Evolutionary conservation across 2,113 vertebrate species (phyloP).

Genomic region (Sisor rabdophorus): DNA sequence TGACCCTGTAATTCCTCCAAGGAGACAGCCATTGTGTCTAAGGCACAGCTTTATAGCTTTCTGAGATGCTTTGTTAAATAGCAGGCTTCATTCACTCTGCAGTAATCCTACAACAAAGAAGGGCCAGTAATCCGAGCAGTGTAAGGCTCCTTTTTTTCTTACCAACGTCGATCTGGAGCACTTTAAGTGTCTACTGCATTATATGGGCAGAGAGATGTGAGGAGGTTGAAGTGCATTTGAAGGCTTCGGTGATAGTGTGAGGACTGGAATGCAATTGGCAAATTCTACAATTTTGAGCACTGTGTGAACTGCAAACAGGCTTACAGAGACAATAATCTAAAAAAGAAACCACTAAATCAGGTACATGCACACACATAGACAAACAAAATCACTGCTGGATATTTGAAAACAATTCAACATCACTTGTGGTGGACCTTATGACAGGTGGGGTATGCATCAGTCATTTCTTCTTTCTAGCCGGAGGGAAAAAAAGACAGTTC

Average conservation of each 20-base stretch:
- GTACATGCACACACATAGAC: not conserved
- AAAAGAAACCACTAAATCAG: not conserved
- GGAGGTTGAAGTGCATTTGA: constrained; percentile 22
- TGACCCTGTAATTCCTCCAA: constrained; percentile 29
- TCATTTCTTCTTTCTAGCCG: constrained; percentile 57
- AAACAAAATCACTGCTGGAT: not conserved
- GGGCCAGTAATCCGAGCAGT: constrained; percentile 63
- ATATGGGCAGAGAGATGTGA: constrained; percentile 62
- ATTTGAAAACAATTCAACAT: not conserved
- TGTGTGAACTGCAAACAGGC: not conserved
- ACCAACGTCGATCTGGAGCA: constrained; percentile 59
- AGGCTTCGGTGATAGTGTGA: constrained; percentile 7
- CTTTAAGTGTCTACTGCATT: constrained; percentile 47
- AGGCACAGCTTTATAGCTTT: constrained; percentile 55
- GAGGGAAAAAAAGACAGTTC: constrained; percentile 51
- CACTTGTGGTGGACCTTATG: constrained; percentile 3
- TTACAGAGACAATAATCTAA: not conserved
- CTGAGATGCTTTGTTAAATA: constrained; percentile 60
- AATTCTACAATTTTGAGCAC: not conserved
- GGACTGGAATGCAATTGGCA: constrained; percentile 9
- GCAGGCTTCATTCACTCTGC: constrained; percentile 61
- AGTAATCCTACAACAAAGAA: constrained; percentile 71
- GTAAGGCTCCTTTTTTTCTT: constrained; percentile 59
- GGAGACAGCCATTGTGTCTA: constrained; percentile 40
- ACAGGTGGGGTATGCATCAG: constrained; percentile 53